A percentile compares a stretch with the other conserved stretches of the same genome.
These are phyloP conservation scores for Girardia tigrina DNA, from an alignment of 2,888 invertebrate species.

Conservation along the genomic window DNA sequence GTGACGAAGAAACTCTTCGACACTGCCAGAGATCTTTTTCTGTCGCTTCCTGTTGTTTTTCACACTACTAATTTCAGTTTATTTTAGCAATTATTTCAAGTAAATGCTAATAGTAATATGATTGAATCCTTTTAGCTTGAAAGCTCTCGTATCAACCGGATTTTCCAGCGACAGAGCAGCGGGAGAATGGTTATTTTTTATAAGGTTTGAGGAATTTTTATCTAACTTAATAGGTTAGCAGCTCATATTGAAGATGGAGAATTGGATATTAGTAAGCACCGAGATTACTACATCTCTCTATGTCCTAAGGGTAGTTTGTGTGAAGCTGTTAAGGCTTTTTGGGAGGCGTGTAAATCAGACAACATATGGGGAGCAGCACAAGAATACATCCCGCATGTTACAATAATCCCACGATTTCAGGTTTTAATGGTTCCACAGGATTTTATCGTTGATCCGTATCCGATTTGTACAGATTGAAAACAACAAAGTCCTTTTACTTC, in stretches of 20 bases:
- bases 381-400: constrained; percentile 75
- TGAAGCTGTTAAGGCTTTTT: constrained; percentile 55
- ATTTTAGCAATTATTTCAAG: background rate
- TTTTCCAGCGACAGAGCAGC: constrained; percentile 30
- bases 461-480: background rate
- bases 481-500: background rate
- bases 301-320: constrained; percentile 67
- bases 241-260: constrained; percentile 73
- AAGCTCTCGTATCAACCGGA: constrained; percentile 32
- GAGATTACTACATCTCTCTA: constrained; percentile 74
- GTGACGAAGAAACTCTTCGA: no score
- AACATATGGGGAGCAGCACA: constrained; percentile 79
- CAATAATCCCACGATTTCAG: constrained; percentile 52
- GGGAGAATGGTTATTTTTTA: constrained; percentile 30
- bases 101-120: no score
- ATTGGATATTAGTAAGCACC: constrained; percentile 62
- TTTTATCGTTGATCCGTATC: background rate
- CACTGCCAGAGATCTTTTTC: no score
- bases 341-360: constrained; percentile 59
- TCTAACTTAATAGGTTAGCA: constrained; percentile 55
- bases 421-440: background rate
- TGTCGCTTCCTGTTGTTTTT: no score
- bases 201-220: background rate
- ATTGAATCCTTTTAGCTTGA: constrained; percentile 13
- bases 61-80: no score